A percentile compares a stretch with the other conserved stretches of the same genome.
phyloP scores from a whole-genome alignment of 2,888 invertebrate genomes.

The Meiosimyza platycephala region DNA sequence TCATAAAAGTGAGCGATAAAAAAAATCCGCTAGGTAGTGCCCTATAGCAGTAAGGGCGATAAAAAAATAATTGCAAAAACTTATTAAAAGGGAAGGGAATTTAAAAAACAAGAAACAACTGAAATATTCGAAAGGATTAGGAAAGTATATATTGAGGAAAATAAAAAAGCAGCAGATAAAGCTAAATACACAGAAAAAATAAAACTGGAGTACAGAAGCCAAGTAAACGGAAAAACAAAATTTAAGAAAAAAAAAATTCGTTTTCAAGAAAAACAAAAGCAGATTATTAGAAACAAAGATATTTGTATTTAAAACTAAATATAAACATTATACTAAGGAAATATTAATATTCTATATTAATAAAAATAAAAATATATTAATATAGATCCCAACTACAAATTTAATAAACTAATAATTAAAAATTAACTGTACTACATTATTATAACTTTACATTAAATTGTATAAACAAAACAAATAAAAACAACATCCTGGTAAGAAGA shows the following conservation, averaged over 20 bases:
- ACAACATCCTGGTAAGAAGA: neutral
- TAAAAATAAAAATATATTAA: conserved; percentile 30
- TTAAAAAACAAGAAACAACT: neutral
- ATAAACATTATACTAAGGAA: conserved; percentile 49
- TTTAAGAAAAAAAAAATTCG: conserved; percentile 10
- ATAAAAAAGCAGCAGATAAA: conserved; percentile 32
- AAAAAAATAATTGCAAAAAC: conserved; percentile 4
- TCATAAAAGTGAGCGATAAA: conserved; percentile 20
- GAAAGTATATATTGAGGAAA: conserved; percentile 20
- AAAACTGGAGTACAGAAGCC: conserved; percentile 6
- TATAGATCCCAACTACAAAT: conserved; percentile 20
- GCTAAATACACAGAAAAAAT: conserved; percentile 25
- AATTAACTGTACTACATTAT: conserved; percentile 13
- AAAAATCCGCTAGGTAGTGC: conserved; percentile 17
- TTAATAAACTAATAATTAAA: conserved; percentile 19
- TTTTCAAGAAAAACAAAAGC: conserved; percentile 37
- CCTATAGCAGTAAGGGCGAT: neutral
- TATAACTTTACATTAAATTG: conserved; percentile 32
- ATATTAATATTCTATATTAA: conserved; percentile 49
- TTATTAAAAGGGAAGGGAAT: neutral
- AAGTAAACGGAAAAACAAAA: neutral
- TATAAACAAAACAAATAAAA: conserved; percentile 22
- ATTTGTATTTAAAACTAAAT: conserved; percentile 52
- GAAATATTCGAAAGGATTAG: neutral
- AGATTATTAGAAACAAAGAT: conserved; percentile 45